Base-by-base conservation (phyloP, 2,113 vertebrate species). In the Heterotis niloticus region DNA sequence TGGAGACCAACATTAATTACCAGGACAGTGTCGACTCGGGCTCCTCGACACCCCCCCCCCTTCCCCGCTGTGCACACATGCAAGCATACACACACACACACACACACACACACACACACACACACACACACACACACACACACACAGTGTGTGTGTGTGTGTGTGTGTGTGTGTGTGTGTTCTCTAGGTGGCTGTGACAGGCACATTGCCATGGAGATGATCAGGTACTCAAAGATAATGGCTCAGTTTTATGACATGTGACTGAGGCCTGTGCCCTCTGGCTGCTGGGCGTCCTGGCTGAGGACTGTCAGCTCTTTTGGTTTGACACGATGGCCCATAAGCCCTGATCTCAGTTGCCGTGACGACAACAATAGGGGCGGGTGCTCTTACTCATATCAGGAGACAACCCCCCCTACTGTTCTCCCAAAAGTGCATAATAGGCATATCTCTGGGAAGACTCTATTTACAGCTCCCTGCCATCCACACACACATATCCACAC, bases 1-100 rank as follows among this genome's bases (percentile, higher is more conserved):
- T 26, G 70, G 66, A 70, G 66, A 26, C 66, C 54, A 34, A 77
- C 84, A 82, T 83, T 84, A 84, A 85, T 84, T 84, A 85, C 82
- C 65, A 13, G 80, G 81, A 87, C 82, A 77, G 79, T 70, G 74
- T 78, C 71, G 72, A 81, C 82, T 81, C 82, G 26, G 23, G 52
- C 18, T n/a, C 64, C n/a, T 68, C 23, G 2, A 1, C 18, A 4
- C 23, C 44, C 52, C 29, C 1, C 23, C 24, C 82, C 80, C 79
- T 74, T 13, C 34, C 54, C 28, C 54, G 34, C 29, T 0, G 11
- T 62, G 59, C 59, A 62, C 59, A 62, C 59, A 62, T 10, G 59
- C 57, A 10, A 10, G 9, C 57, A 59, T 10, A 59, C 57, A 10
- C 57, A 59, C 10, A 66, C 66, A 65, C 64, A 12, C 66, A 5